Evolutionary conservation across 2,797 vertebrate genomes (phyloP), one percentile per base, ranked within the genome.

Genomic region (Pogoniulus pusillus): DNA sequence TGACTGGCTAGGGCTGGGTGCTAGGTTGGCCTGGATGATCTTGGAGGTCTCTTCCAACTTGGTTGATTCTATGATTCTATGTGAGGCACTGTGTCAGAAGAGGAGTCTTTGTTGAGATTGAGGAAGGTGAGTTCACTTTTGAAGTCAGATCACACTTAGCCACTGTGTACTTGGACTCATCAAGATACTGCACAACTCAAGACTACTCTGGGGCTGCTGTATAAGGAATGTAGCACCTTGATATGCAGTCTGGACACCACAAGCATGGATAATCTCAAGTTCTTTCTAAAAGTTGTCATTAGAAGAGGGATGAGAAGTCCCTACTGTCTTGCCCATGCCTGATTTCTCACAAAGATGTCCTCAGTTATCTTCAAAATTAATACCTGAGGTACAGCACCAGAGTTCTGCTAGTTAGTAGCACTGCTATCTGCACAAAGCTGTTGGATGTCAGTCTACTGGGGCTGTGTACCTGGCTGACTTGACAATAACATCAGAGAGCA

Each of bases 71-170:
- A n/a, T n/a, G n/a, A n/a, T n/a, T n/a, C n/a, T n/a, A n/a, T 0
- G 0, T 6, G 6, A 19, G 26, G 41, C 29, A 47, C n/a, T 47
- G 16, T 1, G 0, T 26, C 29, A 13, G 51, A 77, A 75, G 13
- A 58, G 11, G 34, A 27, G 43, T 45, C 34, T 51, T 8, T 57
- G 18, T 12, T 58, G 45, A 49, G 23, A 47, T 0, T 27, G 35
- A 77, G 22, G 32, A 73, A 35, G 10, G 3, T 6, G 9, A 76
- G 8, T 41, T 90, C 58, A 18, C 30, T 82, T 80, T 79, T 3
- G 75, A 54, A 84, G 20, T 43, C 27, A 79, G 24, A 72, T 59
- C n/a, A 35, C 12, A 11, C 6, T 88, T 84, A 74, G 45, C 16
- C 47, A 77, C 29, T 18, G 13, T 22, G 17, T 45, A 17, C 11